These are phyloP conservation scores for Ivindomyrus marchei DNA, from an alignment of 2,113 vertebrate genomes.

Conservation along the genomic window DNA sequence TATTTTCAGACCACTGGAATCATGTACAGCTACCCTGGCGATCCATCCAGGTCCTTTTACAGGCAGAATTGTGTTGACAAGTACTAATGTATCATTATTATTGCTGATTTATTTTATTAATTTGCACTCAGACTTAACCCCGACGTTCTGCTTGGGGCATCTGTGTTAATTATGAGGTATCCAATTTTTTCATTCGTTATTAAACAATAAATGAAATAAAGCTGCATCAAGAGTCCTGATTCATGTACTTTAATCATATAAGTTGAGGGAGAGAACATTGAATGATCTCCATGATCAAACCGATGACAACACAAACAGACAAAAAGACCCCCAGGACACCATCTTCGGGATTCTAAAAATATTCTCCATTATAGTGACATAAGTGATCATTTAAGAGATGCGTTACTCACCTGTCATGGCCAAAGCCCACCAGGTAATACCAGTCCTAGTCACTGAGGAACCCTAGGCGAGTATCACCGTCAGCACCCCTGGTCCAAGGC, in stretches of 20 bases:
- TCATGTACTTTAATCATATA: background rate
- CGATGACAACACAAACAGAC: background rate
- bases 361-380: background rate
- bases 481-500: background rate
- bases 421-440: no score
- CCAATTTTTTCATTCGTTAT: background rate
- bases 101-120: background rate
- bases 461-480: background rate
- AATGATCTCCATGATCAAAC: background rate
- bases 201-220: background rate
- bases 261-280: background rate
- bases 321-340: background rate
- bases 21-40: background rate
- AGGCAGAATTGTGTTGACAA: background rate
- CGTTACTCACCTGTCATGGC: no score
- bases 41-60: background rate
- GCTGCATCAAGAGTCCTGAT: background rate
- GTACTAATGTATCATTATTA: background rate
- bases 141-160: background rate
- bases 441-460: background rate
- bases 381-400: no score
- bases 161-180: background rate
- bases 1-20: background rate
- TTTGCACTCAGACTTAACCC: background rate
- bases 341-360: background rate